Evolutionary conservation across 2,797 vertebrate genomes (phyloP).

Genomic region (Novumbra hubbsi): DNA sequence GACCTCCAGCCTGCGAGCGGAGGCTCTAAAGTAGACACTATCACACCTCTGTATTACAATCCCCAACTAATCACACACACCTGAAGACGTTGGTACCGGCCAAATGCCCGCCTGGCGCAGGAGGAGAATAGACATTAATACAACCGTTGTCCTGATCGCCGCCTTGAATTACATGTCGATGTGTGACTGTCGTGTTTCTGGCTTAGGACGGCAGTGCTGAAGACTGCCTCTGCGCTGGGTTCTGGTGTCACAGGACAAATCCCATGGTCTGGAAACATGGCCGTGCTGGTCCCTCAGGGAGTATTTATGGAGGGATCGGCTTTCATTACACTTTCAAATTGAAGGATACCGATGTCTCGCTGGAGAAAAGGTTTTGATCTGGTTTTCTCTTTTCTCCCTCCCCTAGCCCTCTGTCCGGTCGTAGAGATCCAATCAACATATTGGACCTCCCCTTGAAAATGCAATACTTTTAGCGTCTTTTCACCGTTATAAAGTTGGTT

Average conservation of each 20-base stretch:
- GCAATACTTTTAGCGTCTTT: slow-evolving; percentile 20
- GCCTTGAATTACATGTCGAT: slow-evolving; percentile 25
- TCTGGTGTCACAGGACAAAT: slow-evolving; percentile 48
- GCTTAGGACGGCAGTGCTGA: not conserved
- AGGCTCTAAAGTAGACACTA: slow-evolving; percentile 26
- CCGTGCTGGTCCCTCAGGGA: not conserved
- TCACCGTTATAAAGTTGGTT: slow-evolving; percentile 38
- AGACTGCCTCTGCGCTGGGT: not conserved
- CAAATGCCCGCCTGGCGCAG: slow-evolving; percentile 15
- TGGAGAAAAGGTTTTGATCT: slow-evolving; percentile 7
- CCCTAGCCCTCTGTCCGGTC: slow-evolving; percentile 9
- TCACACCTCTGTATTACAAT: slow-evolving; percentile 30
- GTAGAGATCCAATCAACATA: slow-evolving; percentile 23
- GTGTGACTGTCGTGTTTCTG: slow-evolving; percentile 11
- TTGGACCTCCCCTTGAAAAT: slow-evolving; percentile 12
- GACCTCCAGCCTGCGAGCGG: slow-evolving; percentile 45
- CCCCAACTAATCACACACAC: slow-evolving; percentile 45
- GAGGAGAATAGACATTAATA: slow-evolving; percentile 11
- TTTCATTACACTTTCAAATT: slow-evolving; percentile 49
- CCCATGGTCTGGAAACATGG: slow-evolving; percentile 38
- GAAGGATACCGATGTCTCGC: slow-evolving; percentile 45
- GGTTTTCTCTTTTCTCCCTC: not conserved
- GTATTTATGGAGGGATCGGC: slow-evolving; percentile 26
- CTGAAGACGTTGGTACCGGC: not conserved
- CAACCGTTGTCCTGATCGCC: slow-evolving; percentile 6